Evolutionary conservation across 2,113 vertebrate genomes (phyloP).

Genomic region (Pedetes capensis): DNA sequence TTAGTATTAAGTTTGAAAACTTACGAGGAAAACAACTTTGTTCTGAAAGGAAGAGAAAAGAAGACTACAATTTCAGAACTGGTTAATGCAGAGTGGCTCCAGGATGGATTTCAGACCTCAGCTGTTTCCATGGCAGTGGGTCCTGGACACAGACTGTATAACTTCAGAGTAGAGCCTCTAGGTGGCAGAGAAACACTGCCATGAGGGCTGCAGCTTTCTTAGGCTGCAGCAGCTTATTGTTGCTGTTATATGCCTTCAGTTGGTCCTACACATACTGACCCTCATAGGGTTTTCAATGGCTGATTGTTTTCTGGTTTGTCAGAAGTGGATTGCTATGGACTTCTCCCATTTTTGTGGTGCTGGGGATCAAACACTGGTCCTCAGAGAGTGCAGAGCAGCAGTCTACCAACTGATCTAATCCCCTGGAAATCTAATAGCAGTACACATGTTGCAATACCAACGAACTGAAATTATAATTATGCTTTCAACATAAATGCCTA

Average conservation of each 20-base stretch:
- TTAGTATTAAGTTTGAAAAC: background rate
- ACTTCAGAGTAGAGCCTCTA: background rate
- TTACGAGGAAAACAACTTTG: background rate
- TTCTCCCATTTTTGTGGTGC: no score
- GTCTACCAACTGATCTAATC: no score
- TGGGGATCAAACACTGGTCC: no score
- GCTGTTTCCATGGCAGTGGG: rapidly evolving
- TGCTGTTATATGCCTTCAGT: no score
- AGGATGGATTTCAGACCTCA: background rate
- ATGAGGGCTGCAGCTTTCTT: rapidly evolving
- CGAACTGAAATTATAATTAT: background rate
- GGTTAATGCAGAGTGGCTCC: background rate
- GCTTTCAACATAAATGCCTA: background rate
- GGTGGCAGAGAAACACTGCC: constrained; percentile 39
- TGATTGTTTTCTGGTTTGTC: no score
- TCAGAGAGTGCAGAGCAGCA: no score
- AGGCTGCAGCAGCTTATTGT: rapidly evolving
- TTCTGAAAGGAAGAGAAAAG: background rate
- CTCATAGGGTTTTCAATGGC: no score
- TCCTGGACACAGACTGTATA: rapidly evolving
- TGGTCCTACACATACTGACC: no score
- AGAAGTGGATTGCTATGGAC: no score
- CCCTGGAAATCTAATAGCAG: rapidly evolving
- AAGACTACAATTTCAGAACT: background rate
- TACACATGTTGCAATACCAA: rapidly evolving